Conservation (phyloP, 2,797 vertebrate genomes). For the Jordanella pulchra region DNA sequence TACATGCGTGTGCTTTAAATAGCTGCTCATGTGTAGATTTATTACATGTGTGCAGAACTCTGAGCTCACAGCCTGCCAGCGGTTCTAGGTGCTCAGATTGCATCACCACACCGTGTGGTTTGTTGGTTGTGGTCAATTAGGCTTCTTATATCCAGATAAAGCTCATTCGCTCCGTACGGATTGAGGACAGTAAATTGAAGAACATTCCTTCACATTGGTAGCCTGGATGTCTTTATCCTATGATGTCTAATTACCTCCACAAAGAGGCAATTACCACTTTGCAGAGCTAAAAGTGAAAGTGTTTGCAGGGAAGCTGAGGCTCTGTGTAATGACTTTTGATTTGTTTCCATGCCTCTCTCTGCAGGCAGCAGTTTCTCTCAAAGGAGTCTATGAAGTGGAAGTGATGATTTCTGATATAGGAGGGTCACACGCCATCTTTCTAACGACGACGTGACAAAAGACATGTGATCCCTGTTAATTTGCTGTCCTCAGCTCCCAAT, state of each 20-base stretch:
- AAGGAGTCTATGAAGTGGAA: constrained; percentile 1
- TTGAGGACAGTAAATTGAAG: background rate
- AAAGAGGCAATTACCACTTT: background rate
- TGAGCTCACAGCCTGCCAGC: too few species aligned
- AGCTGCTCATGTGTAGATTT: too few species aligned
- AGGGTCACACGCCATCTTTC: constrained; percentile 1
- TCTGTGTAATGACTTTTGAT: background rate
- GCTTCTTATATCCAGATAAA: too few species aligned
- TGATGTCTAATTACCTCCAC: background rate
- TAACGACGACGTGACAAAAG: background rate
- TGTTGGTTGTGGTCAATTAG: background rate
- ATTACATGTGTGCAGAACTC: too few species aligned
- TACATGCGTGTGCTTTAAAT: too few species aligned
- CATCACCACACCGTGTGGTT: too few species aligned
- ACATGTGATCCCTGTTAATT: background rate
- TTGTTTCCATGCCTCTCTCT: background rate
- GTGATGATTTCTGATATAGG: constrained; percentile 2
- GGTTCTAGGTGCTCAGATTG: too few species aligned
- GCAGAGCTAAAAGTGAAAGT: background rate
- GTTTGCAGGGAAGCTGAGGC: background rate
- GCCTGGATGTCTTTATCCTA: background rate
- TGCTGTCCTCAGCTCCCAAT: background rate
- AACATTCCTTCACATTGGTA: background rate
- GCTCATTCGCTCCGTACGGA: too few species aligned
- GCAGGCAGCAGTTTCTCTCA: background rate